phyloP scores from a whole-genome alignment of 2,113 vertebrate genomes.

The Grallaria varia region DNA sequence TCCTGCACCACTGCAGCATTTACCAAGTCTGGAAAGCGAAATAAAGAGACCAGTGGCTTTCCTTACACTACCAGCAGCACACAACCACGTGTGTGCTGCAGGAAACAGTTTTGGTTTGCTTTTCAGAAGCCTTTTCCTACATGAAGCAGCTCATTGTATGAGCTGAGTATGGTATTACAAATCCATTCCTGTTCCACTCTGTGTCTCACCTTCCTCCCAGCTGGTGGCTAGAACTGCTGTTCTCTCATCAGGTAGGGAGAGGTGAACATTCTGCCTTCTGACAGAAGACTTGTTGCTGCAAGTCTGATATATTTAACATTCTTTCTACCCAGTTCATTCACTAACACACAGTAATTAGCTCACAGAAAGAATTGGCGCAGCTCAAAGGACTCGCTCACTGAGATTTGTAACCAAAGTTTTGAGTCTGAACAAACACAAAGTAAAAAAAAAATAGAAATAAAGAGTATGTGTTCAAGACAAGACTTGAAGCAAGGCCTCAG shows the following conservation, averaged over 20 bases:
- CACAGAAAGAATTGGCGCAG: neutral
- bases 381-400: neutral
- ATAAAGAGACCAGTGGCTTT: neutral
- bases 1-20: neutral
- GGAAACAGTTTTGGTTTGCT: neutral
- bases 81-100: neutral
- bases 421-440: neutral
- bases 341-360: slow-evolving; percentile 13
- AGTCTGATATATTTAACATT: neutral
- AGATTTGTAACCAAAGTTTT: neutral
- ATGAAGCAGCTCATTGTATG: neutral
- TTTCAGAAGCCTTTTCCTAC: neutral
- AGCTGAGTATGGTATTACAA: no score
- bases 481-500: slow-evolving; percentile 6
- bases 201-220: slow-evolving; percentile 2
- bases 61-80: neutral
- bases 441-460: neutral
- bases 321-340: neutral
- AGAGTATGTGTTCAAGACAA: neutral
- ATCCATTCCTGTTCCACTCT: neutral
- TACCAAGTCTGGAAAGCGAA: neutral
- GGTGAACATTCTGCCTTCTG: neutral
- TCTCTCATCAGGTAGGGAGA: neutral
- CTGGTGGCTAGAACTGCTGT: neutral
- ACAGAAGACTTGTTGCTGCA: slow-evolving; percentile 21